Base-by-base conservation (phyloP, 2,888 invertebrate species). In the Notodonta ziczac region DNA sequence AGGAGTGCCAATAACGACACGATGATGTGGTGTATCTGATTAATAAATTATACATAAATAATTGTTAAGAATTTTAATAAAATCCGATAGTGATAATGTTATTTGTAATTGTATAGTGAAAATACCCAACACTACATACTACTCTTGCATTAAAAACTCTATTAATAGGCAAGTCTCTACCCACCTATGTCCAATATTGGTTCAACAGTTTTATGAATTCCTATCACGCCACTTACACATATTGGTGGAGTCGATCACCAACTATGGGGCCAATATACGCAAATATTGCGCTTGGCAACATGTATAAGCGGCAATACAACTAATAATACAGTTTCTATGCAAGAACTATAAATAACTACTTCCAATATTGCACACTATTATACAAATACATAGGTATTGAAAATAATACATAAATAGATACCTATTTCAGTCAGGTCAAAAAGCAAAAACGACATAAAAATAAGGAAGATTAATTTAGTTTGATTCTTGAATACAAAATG, bases 51-150 rank as follows among this genome's bases (percentile, higher is more conserved):
- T 88, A 88, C 80, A 88, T 89, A 87, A 76, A 82, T 85, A 86
- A 75, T 85, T 88, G 83, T 87, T 87, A 89, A 90, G 83, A 82
- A 86, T 87, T 91, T 87, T 87, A 90, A 88, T 89, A 89, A 89
- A 90, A 88, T 83, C 82, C 78, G 76, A 89, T 87, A 88, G 84
- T 81, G 78, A 83, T 76, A 64, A 72, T 73, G 66, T 79, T 80
- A 77, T 84, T 88, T 77, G 72, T 68, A 73, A 66, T 72, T 44
- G 44, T 57, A 66, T 56, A 39, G 59, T 56, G 60, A 50, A 59
- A 54, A 58, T 59, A 46, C 61, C 58, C 42, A 58, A 56, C 42
- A 60, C 60, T 63, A 67, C 10, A 32, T 52, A 42, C 42, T 46
- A 46, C 13, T 46, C n/a, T 46, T 46, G n/a, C 46, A 46, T 46